A percentile compares a stretch with the other conserved stretches of the same genome.
Evolutionary conservation across 1,140 invertebrate species (phyloP).

Genomic region (Panagrolaimus sp.): DNA sequence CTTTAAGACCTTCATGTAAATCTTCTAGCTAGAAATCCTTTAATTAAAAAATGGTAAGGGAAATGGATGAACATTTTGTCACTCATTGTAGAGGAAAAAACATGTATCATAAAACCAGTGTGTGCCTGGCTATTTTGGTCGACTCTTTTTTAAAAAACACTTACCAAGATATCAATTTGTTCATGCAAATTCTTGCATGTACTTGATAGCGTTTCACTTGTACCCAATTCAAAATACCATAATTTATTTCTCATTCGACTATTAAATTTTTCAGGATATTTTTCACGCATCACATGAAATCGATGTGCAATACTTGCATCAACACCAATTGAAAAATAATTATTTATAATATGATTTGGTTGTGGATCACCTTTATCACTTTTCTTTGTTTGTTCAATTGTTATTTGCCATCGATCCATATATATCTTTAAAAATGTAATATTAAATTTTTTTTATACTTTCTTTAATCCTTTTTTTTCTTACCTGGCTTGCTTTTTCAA

Average conservation of each 20-base stretch:
- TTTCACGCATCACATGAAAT: constrained; percentile 89
- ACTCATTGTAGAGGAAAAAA: no score
- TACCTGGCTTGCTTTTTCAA: constrained; percentile 59
- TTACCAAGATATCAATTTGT: constrained; percentile 83
- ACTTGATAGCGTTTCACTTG: constrained; percentile 86
- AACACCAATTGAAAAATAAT: constrained; percentile 93
- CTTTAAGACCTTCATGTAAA: no score
- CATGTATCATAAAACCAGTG: no score
- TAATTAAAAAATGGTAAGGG: no score
- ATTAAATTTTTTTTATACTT: neutral
- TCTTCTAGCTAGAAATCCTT: no score
- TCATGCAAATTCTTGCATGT: constrained; percentile 95
- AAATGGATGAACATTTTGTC: no score
- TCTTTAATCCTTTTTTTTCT: neutral
- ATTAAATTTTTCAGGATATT: constrained; percentile 94
- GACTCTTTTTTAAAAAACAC: no score
- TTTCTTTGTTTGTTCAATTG: constrained; percentile 68
- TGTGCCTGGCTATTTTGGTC: no score
- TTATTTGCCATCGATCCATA: constrained; percentile 90
- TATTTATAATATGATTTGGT: constrained; percentile 93
- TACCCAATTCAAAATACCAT: constrained; percentile 97
- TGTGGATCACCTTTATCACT: constrained; percentile 68
- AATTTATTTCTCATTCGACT: constrained; percentile 92
- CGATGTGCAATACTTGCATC: constrained; percentile 94
- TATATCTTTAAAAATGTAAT: constrained; percentile 65